Conservation (phyloP, 2,113 vertebrate species). For the Edolisoma coerulescens region DNA sequence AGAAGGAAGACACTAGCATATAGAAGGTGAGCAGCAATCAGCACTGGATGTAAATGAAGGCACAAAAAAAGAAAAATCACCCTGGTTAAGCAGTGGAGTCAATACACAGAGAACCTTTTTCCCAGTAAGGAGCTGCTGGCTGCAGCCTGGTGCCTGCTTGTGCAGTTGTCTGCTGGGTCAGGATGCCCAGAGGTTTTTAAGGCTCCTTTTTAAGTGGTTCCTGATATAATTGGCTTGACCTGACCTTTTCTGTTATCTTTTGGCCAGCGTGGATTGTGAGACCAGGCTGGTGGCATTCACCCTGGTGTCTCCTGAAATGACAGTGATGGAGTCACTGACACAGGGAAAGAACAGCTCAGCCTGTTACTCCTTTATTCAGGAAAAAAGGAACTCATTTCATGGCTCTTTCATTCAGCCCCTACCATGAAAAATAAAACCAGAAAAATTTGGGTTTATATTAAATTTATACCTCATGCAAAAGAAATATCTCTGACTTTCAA, state of each 20-base stretch:
- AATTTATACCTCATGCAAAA: neutral
- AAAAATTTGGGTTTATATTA: neutral
- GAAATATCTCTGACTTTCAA: neutral
- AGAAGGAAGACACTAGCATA: neutral
- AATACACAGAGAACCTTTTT: neutral
- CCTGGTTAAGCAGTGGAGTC: neutral
- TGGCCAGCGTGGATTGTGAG: neutral
- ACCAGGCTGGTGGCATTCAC: neutral
- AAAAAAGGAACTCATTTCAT: neutral
- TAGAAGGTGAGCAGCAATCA: neutral
- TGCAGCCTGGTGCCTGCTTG: neutral
- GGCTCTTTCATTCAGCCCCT: neutral
- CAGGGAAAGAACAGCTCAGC: neutral
- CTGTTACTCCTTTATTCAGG: neutral
- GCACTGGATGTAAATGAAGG: neutral
- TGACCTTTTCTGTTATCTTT: neutral
- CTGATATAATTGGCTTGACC: neutral
- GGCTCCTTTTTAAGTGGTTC: neutral
- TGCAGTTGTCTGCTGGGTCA: neutral
- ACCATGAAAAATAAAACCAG: neutral
- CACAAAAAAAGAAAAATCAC: neutral
- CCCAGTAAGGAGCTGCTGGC: neutral
- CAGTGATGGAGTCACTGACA: neutral
- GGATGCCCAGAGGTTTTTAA: neutral
- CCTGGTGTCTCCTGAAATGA: neutral